A percentile compares a stretch with the other conserved stretches of the same genome.
Conservation (phyloP, 2,113 vertebrate genomes). For the Martes martes region DNA sequence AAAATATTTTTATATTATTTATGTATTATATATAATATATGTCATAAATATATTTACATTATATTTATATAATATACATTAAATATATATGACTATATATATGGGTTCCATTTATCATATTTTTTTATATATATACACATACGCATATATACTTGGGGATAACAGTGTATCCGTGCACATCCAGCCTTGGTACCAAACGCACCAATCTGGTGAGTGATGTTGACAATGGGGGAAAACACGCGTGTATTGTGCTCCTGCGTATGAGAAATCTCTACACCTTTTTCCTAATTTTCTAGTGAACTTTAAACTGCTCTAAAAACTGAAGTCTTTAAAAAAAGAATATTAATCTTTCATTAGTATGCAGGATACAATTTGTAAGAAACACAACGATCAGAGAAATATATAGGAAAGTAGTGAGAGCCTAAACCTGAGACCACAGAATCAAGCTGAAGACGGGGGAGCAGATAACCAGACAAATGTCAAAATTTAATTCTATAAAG, state of each 20-base stretch:
- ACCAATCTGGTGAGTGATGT: background rate
- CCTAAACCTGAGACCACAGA: background rate
- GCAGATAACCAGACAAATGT: background rate
- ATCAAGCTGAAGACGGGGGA: background rate
- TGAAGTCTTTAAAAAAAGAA: background rate
- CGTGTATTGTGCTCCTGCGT: background rate
- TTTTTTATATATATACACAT: no score
- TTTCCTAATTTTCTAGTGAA: background rate
- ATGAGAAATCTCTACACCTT: background rate
- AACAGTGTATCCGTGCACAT: background rate
- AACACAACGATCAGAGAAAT: background rate
- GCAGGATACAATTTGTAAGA: background rate
- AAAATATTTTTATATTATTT: no score
- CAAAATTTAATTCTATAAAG: background rate
- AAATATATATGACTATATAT: no score
- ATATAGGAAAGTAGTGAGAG: background rate
- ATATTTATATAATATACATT: no score
- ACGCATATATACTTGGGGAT: background rate
- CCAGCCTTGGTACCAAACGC: background rate
- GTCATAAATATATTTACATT: no score
- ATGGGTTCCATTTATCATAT: no score
- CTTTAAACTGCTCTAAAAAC: background rate
- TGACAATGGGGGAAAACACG: background rate
- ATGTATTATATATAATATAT: no score
- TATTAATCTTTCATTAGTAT: background rate